Evolutionary conservation across 2,113 vertebrate species (phyloP), one percentile per base, ranked within the genome.

Genomic region (Regulus satrapa): DNA sequence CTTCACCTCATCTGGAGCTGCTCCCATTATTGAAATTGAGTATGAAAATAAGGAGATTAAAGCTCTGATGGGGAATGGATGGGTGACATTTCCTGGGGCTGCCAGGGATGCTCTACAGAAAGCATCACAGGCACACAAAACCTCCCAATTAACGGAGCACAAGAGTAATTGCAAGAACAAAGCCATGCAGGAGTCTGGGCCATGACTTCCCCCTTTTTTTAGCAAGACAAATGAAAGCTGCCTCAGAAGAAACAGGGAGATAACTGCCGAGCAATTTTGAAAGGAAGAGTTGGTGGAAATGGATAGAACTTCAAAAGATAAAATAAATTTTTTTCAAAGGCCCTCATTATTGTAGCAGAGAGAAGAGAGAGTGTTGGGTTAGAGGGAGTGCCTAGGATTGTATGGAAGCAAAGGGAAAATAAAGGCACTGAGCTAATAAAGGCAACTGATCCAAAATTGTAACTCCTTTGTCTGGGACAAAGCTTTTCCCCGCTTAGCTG

Each of bases 261-360:
- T 1, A 54, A 45, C 19, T 2, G 0, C 2, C 0, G 5, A 75
- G 18, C 8, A 72, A 7, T 52, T 79, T 21, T 11, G 16, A 5
- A 52, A 43, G 31, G 23, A 59, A 21, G 9, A 11, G 14, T 15
- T 48, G 18, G 24, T 34, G 24, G 41, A 34, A 72, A 14, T 11
- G 8, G 79, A 52, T 2, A 55, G 34, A 52, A 45, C 56, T 82
- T 78, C 26, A 74, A 61, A 81, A 40, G 45, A 9, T 23, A 23
- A 64, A 63, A 76, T 29, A 10, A 68, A 8, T 5, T 4, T 2
- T 38, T 48, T 40, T 19, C 5, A 10, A 41, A 40, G 7, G 21
- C 6, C 5, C 9, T 72, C 43, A 23, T 58, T 38, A 67, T 20
- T 54, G n/a, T 2, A 58, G 17, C 58, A 84, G 48, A 25, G 36